Evolutionary conservation across 2,113 vertebrate species (phyloP).

Genomic region (Caloenas nicobarica): DNA sequence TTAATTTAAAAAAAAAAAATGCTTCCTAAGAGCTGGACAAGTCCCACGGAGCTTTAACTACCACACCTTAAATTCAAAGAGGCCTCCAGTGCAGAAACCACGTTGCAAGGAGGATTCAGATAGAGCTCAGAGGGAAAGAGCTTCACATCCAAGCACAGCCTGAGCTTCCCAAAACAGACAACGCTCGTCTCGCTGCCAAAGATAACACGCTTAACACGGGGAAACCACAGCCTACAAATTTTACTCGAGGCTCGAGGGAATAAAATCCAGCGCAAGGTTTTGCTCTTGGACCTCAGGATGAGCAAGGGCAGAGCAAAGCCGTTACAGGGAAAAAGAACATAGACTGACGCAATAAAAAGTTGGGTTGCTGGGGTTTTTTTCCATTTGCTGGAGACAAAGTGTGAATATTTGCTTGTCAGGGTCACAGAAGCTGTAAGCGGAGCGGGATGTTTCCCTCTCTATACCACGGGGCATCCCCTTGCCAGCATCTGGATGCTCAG

Average conservation of each 20-base stretch:
- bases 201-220: neutral
- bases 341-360: neutral
- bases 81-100: fast-evolving
- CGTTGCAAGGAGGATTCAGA: neutral
- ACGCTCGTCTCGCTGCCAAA: neutral
- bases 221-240: conserved; percentile 19
- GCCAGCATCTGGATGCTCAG: neutral
- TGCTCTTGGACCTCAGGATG: neutral
- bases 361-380: no score
- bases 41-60: neutral
- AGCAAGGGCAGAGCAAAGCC: neutral
- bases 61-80: neutral
- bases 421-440: neutral
- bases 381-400: neutral
- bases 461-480: fast-evolving
- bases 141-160: neutral
- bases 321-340: fast-evolving
- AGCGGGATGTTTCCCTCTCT: fast-evolving
- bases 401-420: neutral
- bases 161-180: neutral
- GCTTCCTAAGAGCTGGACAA: neutral
- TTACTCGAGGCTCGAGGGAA: neutral
- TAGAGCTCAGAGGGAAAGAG: neutral
- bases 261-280: neutral
- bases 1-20: neutral